These are phyloP conservation scores for Ligdia adustata DNA, from an alignment of 2,888 invertebrate species.

Conservation along the genomic window DNA sequence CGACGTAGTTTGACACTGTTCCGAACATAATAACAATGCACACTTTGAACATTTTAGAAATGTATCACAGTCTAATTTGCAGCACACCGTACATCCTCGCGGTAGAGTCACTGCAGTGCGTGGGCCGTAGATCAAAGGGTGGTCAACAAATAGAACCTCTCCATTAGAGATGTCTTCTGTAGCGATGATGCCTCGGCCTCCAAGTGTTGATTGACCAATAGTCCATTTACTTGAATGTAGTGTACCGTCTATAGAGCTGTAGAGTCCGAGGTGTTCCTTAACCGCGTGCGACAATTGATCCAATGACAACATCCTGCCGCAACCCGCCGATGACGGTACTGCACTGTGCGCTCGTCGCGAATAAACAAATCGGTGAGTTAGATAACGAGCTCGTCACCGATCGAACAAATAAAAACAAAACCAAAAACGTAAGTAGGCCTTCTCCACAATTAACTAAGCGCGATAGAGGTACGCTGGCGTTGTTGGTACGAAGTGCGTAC, in stretches of 20 bases:
- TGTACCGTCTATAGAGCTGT: constrained; percentile 49
- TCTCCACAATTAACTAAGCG: constrained; percentile 64
- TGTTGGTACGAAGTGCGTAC: constrained; percentile 54
- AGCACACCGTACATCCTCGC: constrained; percentile 87
- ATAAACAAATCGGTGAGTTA: constrained; percentile 70
- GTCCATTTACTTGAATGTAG: constrained; percentile 80
- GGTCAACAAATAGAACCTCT: constrained; percentile 88
- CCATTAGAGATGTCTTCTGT: constrained; percentile 86
- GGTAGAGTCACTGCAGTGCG: constrained; percentile 81
- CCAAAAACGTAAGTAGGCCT: constrained; percentile 56
- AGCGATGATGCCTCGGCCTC: constrained; percentile 90
- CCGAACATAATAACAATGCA: constrained; percentile 88
- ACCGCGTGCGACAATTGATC: constrained; percentile 77
- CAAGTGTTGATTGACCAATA: constrained; percentile 83
- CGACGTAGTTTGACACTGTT: constrained; percentile 83
- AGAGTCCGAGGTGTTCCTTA: constrained; percentile 71
- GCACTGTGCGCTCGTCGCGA: constrained; percentile 72
- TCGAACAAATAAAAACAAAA: constrained; percentile 55
- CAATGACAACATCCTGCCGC: constrained; percentile 80
- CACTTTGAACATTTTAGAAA: constrained; percentile 85
- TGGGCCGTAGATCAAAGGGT: constrained; percentile 88
- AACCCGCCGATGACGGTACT: constrained; percentile 68
- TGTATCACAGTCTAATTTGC: constrained; percentile 68
- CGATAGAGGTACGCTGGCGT: constrained; percentile 60
- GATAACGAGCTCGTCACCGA: constrained; percentile 70